phyloP scores from a whole-genome alignment of 2,888 invertebrate species.

The Tetanocera ferruginea region DNA sequence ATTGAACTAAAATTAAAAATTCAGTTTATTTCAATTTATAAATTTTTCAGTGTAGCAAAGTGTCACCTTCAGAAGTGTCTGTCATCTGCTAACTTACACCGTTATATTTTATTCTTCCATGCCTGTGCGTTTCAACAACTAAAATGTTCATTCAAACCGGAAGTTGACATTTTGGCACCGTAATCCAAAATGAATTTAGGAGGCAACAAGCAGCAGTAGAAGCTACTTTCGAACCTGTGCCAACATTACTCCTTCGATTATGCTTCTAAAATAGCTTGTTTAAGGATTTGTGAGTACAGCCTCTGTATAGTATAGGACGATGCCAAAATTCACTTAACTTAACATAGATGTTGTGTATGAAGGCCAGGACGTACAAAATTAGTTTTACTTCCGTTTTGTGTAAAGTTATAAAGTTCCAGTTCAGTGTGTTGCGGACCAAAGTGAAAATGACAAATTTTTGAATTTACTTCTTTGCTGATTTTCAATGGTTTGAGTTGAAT shows the following conservation, averaged over 20 bases:
- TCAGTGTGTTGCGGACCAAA: not conserved
- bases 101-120: not conserved
- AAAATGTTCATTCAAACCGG: constrained; percentile 22
- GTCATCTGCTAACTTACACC: not conserved
- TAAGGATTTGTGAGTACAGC: not conserved
- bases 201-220: not conserved
- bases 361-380: constrained; percentile 1
- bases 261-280: not conserved
- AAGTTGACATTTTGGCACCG: constrained; percentile 40
- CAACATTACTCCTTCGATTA: constrained; percentile 19
- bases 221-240: constrained; percentile 29
- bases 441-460: constrained; percentile 38
- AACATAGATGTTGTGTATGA: not conserved
- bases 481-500: not conserved
- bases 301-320: not conserved
- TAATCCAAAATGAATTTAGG: constrained; percentile 9
- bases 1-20: too few relatives aligned
- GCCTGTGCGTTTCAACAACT: not conserved
- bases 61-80: not conserved
- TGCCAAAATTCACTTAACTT: not conserved
- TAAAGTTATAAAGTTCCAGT: constrained; percentile 15
- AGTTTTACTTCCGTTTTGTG: constrained; percentile 33
- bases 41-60: not conserved
- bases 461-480: constrained; percentile 14
- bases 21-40: too few relatives aligned